Evolutionary conservation across 2,888 invertebrate species (phyloP), one percentile per base, ranked within the genome.

Genomic region (Andricus quercusramuli): DNA sequence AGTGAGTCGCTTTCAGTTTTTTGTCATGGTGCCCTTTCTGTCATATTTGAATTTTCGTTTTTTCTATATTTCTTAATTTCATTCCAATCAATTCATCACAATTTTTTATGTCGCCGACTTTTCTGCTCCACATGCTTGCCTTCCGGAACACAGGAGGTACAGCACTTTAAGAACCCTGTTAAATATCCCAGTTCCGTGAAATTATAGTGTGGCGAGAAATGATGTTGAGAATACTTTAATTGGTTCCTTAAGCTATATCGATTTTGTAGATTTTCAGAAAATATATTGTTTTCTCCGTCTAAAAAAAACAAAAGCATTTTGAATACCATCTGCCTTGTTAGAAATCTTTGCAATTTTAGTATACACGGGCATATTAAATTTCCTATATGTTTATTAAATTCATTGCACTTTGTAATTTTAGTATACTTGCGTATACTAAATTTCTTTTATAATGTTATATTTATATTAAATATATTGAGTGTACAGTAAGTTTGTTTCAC

Each of bases 111-210:
- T 89, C 87, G 80, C 89, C 86, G 84, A 88, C 86, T 90, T 62
- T 89, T 90, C 88, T 91, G 87, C 88, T 86, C 89, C 86, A 92
- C 92, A 91, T 90, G 92, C 91, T 91, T 91, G 90, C 89, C 91
- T 91, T 91, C 90, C 89, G 91, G 89, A 87, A 90, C 87, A 85
- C 90, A 92, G 91, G 91, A 91, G 92, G 91, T 92, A 92, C 86
- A 92, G 91, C 91, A 89, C 2, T 81, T 77, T 80, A 86, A 74
- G 83, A 82, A 76, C 80, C 80, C 81, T 29, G 66, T 79, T 70
- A 67, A 44, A 56, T 37, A 64, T 78, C 68, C 79, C 74, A 29
- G 77, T 62, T 70, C 44, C 82, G 74, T 11, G 47, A 74, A 74
- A 11, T 3, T 47, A 22, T 62, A 25, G 22, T 62, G 15, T n/a